phyloP scores from a whole-genome alignment of 2,113 vertebrate genomes.

The Heterotis niloticus region DNA sequence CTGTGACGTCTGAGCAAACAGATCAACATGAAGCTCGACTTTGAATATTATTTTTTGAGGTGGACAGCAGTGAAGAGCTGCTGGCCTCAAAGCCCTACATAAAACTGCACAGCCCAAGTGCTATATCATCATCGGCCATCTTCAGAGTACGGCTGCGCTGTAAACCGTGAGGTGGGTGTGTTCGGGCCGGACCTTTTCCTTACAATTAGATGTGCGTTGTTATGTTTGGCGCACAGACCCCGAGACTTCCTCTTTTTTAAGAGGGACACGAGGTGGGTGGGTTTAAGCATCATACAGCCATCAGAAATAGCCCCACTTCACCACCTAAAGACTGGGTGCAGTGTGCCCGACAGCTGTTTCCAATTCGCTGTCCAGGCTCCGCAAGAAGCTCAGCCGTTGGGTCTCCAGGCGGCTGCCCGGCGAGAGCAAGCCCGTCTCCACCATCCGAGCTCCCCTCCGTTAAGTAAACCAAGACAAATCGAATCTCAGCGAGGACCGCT shows the following conservation, averaged over 20 bases:
- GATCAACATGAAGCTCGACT: too few relatives aligned
- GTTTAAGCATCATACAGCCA: background rate
- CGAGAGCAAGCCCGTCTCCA: constrained; percentile 31
- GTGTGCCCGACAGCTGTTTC: constrained; percentile 16
- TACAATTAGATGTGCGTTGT: background rate
- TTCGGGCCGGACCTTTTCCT: background rate
- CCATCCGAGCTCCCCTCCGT: constrained; percentile 48
- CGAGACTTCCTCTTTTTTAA: constrained; percentile 4
- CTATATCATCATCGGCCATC: too few relatives aligned
- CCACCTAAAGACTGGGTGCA: constrained; percentile 9
- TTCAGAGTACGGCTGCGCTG: background rate
- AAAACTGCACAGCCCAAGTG: too few relatives aligned
- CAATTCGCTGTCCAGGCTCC: constrained; percentile 5
- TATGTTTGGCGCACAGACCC: background rate
- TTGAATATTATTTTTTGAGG: too few relatives aligned
- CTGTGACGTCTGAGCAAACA: too few relatives aligned
- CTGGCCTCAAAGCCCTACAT: too few relatives aligned
- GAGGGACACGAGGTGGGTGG: too few relatives aligned
- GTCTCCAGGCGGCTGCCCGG: constrained; percentile 22
- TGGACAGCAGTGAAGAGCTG: too few relatives aligned
- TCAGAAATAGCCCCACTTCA: constrained; percentile 5
- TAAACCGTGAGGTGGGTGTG: background rate
- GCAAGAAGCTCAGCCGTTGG: background rate
- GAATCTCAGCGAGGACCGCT: constrained; percentile 44
- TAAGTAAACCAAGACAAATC: constrained; percentile 60